A percentile compares a stretch with the other conserved stretches of the same genome.
Evolutionary conservation across 2,113 vertebrate genomes (phyloP).

Genomic region (Toxotes jaculatrix): DNA sequence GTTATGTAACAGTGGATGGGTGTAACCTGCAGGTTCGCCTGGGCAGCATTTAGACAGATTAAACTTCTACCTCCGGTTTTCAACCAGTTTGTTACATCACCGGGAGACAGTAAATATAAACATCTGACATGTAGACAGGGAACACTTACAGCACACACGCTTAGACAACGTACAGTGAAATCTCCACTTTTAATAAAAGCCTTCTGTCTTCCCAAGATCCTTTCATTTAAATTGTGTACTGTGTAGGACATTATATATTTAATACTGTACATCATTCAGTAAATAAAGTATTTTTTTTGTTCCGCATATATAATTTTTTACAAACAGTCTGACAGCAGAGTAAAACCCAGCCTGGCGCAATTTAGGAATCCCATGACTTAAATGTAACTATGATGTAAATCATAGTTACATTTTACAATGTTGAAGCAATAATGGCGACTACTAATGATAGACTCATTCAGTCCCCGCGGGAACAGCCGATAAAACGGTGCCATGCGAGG

Average conservation of each 20-base stretch:
- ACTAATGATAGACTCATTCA: not conserved
- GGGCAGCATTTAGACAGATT: not conserved
- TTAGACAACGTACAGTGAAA: too few relatives aligned
- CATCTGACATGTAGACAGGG: not conserved
- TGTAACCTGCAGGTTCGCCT: not conserved
- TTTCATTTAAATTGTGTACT: too few relatives aligned
- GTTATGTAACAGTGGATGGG: conserved; percentile 60
- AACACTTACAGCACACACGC: not conserved
- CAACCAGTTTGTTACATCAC: conserved; percentile 47
- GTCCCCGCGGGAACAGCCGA: too few relatives aligned
- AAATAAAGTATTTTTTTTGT: too few relatives aligned
- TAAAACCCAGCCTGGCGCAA: too few relatives aligned
- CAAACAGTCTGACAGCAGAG: too few relatives aligned
- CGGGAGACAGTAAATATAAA: conserved; percentile 15
- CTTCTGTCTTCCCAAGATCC: too few relatives aligned
- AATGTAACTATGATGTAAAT: too few relatives aligned
- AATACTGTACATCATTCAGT: too few relatives aligned
- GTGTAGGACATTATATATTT: too few relatives aligned
- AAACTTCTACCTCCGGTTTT: not conserved
- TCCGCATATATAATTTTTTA: too few relatives aligned
- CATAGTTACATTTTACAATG: not conserved
- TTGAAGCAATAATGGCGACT: conserved; percentile 21
- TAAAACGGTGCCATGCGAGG: not conserved
- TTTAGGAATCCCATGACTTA: too few relatives aligned
- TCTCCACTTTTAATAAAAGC: not conserved